Evolutionary conservation across 2,797 vertebrate species (phyloP).

Genomic region (Silurus aristotelis): DNA sequence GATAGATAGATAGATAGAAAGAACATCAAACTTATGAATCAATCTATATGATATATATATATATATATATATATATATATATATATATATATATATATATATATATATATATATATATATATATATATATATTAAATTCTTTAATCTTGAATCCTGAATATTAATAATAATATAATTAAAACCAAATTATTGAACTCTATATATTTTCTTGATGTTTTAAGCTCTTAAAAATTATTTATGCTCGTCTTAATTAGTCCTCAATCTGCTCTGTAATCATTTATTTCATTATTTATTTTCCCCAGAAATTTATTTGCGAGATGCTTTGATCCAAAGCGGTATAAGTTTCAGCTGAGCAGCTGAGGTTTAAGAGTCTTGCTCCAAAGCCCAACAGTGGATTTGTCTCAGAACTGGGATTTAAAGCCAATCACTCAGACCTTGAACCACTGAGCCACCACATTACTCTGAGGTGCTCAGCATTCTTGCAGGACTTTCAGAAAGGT

Average conservation of each 20-base stretch:
- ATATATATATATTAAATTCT: too few species aligned
- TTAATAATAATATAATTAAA: neutral
- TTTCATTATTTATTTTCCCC: neutral
- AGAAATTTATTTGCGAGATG: neutral
- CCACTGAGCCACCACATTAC: neutral
- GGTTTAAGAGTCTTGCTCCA: neutral
- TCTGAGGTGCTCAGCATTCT: neutral
- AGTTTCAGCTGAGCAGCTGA: neutral
- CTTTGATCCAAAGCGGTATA: neutral
- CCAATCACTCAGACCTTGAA: neutral
- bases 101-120: too few species aligned
- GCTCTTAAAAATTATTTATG: too few species aligned
- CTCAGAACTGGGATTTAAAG: conserved; percentile 15
- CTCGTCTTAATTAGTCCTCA: too few species aligned
- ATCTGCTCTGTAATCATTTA: too few species aligned
- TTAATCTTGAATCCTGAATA: neutral
- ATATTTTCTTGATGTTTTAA: too few species aligned
- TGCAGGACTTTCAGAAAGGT: neutral
- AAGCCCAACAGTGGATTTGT: neutral
- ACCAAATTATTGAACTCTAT: too few species aligned
- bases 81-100: too few species aligned
- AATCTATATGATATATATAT: too few species aligned
- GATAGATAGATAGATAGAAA: too few species aligned
- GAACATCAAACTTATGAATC: too few species aligned
- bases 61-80: too few species aligned